A percentile compares a stretch with the other conserved stretches of the same genome.
phyloP scores from a whole-genome alignment of 2,888 invertebrate species.

The Meiosimyza platycephala region DNA sequence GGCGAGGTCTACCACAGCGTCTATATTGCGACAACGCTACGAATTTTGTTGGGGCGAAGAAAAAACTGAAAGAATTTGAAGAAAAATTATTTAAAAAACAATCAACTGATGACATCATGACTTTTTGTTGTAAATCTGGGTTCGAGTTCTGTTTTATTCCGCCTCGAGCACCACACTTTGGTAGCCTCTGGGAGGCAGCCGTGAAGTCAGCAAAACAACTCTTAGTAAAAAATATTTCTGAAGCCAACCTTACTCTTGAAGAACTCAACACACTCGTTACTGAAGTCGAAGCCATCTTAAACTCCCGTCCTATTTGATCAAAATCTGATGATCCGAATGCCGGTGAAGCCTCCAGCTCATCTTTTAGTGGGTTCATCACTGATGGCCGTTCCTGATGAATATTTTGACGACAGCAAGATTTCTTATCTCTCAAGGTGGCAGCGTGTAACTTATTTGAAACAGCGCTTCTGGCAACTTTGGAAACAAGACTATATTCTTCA shows the following conservation, averaged over 20 bases:
- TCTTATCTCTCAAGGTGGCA: background rate
- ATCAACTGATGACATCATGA: too few relatives aligned
- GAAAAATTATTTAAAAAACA: too few relatives aligned
- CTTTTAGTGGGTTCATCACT: constrained; percentile 41
- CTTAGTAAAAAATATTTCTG: background rate
- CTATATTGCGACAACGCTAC: too few relatives aligned
- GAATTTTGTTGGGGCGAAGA: too few relatives aligned
- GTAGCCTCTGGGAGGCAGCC: too few relatives aligned
- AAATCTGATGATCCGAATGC: too few relatives aligned
- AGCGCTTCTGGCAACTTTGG: constrained; percentile 44
- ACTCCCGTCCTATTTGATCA: background rate
- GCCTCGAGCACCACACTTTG: too few relatives aligned
- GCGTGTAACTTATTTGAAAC: constrained; percentile 35
- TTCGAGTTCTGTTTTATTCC: too few relatives aligned
- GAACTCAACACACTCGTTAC: constrained; percentile 19
- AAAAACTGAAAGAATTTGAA: too few relatives aligned
- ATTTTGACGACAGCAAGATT: background rate
- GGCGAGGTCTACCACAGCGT: too few relatives aligned
- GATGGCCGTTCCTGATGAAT: constrained; percentile 9
- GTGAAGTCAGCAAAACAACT: background rate
- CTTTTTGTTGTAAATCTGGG: too few relatives aligned
- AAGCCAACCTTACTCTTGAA: constrained; percentile 1
- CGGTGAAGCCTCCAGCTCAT: constrained; percentile 13
- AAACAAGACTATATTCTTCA: constrained; percentile 35
- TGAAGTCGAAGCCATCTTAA: constrained; percentile 20